Conservation (phyloP, 30 jellyfish, hydroid and myxozoan genomes). For the Mastigias papua region DNA sequence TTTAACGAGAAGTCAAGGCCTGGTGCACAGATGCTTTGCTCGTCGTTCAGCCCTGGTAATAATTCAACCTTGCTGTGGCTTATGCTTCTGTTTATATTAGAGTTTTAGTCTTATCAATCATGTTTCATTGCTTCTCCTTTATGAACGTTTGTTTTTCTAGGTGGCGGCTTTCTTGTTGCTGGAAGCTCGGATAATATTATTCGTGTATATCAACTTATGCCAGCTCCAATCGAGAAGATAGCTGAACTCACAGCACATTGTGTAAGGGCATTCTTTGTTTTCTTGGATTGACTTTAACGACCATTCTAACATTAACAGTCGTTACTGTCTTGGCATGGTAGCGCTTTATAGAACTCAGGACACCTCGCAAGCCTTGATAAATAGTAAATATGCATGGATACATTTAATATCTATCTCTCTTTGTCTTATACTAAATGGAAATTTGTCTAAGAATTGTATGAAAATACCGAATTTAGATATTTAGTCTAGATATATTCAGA, state of each 20-base stretch:
- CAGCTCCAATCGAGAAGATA: slow-evolving; percentile 94
- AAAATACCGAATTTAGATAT: too few species aligned
- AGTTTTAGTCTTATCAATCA: background rate
- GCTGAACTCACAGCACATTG: slow-evolving; percentile 89
- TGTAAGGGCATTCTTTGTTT: slow-evolving; percentile 40
- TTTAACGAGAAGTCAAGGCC: slow-evolving; percentile 95
- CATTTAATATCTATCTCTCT: too few species aligned
- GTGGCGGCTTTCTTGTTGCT: slow-evolving; percentile 94
- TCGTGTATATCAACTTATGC: slow-evolving; percentile 91
- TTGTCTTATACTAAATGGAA: too few species aligned
- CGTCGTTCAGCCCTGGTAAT: slow-evolving; percentile 98
- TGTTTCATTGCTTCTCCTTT: background rate
- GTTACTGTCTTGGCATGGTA: too few species aligned
- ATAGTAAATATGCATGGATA: too few species aligned
- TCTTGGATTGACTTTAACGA: background rate
- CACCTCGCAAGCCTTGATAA: too few species aligned
- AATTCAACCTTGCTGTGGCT: background rate
- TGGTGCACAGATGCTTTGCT: slow-evolving; percentile 98
- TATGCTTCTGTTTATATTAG: slow-evolving; percentile 13
- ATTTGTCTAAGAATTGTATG: too few species aligned
- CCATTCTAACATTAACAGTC: background rate
- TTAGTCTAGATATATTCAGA: too few species aligned
- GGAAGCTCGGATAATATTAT: slow-evolving; percentile 94
- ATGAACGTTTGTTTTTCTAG: slow-evolving; percentile 20
- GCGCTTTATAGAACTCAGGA: too few species aligned